Evolutionary conservation across 2,797 vertebrate species (phyloP), one percentile per base, ranked within the genome.

Genomic region (Bufotes viridis): DNA sequence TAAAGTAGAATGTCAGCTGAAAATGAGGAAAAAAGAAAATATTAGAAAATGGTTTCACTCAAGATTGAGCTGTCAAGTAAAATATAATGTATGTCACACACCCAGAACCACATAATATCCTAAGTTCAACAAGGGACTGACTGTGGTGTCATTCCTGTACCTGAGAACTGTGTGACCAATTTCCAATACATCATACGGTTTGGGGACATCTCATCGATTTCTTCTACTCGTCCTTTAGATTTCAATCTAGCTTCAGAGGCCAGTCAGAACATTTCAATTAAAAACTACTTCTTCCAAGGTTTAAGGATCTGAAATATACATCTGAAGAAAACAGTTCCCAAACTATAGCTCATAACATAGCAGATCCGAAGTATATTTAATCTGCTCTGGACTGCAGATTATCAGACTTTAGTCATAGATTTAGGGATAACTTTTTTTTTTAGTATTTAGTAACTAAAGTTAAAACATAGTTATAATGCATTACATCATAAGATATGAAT

Each of bases 31-130:
- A 79, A 80, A 60, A 86, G 76, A 86, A 86, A 80, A 86, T 86
- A 86, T 79, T 86, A 80, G 76, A 86, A 86, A 86, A 86, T 86
- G 61, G 58, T 70, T 86, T 80, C 49, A 70, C 72, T 87, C 63
- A 87, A 80, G 65, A 72, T 87, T 87, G 78, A 87, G 53, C 85
- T 80, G 76, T 80, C 78, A 81, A n/a, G 53, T 57, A 70, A 42
- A 70, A 69, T 87, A 60, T 29, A 70, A 80, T 55, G 78, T 20
- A 87, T 87, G 72, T 79, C 85, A 81, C 65, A 87, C 82, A 80
- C 85, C 29, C 78, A 70, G 78, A 81, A 49, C 63, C 75, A 79
- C 24, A 70, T 69, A 86, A 78, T 86, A 86, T 49, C 74, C 72
- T 42, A 53, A 79, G 34, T 86, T 87, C 63, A 69, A 87, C 85